phyloP scores from a whole-genome alignment of 2,888 invertebrate species.

The Eubasilissa splendida region DNA sequence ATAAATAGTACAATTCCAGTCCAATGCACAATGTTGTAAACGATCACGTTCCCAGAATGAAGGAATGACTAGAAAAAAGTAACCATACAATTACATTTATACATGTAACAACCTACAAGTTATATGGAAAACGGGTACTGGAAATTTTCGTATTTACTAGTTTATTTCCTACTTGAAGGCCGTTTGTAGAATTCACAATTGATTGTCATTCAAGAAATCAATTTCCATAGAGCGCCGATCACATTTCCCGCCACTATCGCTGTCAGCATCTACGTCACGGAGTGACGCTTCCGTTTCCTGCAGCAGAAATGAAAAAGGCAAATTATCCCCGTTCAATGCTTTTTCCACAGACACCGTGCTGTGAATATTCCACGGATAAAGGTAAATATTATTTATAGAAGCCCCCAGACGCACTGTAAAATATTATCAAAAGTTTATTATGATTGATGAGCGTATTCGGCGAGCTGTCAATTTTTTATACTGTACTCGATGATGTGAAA shows the following conservation, averaged over 20 bases:
- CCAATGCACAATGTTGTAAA: too few relatives aligned
- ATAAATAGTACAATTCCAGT: too few relatives aligned
- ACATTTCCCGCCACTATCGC: slow-evolving; percentile 4
- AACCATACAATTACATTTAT: too few relatives aligned
- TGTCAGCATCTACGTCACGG: slow-evolving; percentile 11
- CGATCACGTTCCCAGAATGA: too few relatives aligned
- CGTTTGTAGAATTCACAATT: slow-evolving; percentile 1
- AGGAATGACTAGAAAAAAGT: too few relatives aligned
- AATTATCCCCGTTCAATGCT: slow-evolving; percentile 14
- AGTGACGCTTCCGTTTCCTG: slow-evolving; percentile 32
- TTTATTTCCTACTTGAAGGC: slow-evolving; percentile 1
- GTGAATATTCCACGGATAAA: slow-evolving; percentile 33
- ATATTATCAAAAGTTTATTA: slow-evolving; percentile 46
- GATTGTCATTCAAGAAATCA: slow-evolving; percentile 26
- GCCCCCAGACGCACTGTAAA: slow-evolving; percentile 17
- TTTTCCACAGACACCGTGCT: slow-evolving; percentile 12
- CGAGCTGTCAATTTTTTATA: slow-evolving; percentile 31
- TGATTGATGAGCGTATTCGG: slow-evolving; percentile 49
- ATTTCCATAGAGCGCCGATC: slow-evolving; percentile 24
- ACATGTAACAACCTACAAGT: too few relatives aligned
- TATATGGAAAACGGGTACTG: not conserved
- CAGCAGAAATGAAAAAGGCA: slow-evolving; percentile 20
- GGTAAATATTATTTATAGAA: slow-evolving; percentile 45
- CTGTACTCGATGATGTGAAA: not conserved
- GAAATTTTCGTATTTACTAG: not conserved